Conservation (phyloP, 2,113 vertebrate species). For the Sorex araneus region DNA sequence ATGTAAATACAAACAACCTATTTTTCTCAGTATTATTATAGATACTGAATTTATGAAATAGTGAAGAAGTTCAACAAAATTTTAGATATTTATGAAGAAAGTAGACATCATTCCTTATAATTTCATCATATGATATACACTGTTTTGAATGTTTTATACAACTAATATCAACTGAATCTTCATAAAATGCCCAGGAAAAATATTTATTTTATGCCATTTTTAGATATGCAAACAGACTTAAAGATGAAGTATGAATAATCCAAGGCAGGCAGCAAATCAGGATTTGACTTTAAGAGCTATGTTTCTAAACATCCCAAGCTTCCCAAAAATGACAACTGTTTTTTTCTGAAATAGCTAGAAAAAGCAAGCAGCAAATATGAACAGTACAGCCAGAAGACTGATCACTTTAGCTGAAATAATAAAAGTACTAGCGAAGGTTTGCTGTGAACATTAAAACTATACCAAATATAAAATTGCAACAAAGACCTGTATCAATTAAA, state of each 20-base stretch:
- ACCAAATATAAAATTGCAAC: background rate
- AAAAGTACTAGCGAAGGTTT: background rate
- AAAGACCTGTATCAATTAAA: slow-evolving; percentile 69
- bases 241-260: background rate
- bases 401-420: background rate
- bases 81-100: slow-evolving; percentile 7
- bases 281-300: background rate
- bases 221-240: background rate
- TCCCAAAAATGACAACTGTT: background rate
- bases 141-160: background rate
- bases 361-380: background rate
- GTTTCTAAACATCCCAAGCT: background rate
- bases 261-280: background rate
- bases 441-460: slow-evolving; percentile 33
- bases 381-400: slow-evolving; percentile 26
- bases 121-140: background rate
- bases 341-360: slow-evolving; percentile 64
- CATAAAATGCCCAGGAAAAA: background rate
- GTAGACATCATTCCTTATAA: background rate
- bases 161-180: background rate
- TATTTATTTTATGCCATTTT: background rate
- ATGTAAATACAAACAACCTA: background rate
- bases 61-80: background rate
- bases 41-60: background rate
- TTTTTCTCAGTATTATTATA: background rate